Conservation (phyloP, 1,140 invertebrate genomes). For the Thalassaphorura encarpata region DNA sequence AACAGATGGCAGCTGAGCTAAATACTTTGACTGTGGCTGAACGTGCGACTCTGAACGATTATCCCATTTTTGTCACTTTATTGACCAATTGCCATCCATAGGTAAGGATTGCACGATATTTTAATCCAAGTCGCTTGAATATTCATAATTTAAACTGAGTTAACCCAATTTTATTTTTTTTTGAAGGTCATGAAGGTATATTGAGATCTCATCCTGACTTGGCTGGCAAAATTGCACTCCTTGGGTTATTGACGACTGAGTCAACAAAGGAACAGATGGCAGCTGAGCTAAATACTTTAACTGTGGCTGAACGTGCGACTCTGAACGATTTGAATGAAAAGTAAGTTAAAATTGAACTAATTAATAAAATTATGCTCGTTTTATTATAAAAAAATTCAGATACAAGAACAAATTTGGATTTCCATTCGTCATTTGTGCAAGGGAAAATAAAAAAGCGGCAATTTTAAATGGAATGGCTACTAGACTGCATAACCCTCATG, state of each 20-base stretch:
- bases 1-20: slow-evolving; percentile 50
- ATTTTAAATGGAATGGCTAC: slow-evolving; percentile 48
- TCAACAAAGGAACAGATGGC: slow-evolving; percentile 48
- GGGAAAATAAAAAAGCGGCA: slow-evolving; percentile 51
- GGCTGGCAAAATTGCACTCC: slow-evolving; percentile 47
- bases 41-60: slow-evolving; percentile 12
- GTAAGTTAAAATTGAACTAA: slow-evolving; percentile 35
- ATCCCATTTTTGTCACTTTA: slow-evolving; percentile 44
- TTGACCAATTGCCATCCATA: slow-evolving; percentile 44
- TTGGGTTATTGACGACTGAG: slow-evolving; percentile 47
- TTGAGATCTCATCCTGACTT: slow-evolving; percentile 53
- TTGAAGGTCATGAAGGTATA: slow-evolving; percentile 46
- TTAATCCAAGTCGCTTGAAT: too few relatives aligned
- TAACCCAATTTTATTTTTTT: slow-evolving; percentile 4
- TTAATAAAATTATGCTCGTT: not conserved
- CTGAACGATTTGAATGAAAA: slow-evolving; percentile 45
- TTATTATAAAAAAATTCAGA: slow-evolving; percentile 34
- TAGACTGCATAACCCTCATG: slow-evolving; percentile 45
- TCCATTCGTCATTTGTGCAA: slow-evolving; percentile 58
- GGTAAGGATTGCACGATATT: slow-evolving; percentile 39
- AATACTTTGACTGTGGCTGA: slow-evolving; percentile 44
- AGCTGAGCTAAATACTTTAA: slow-evolving; percentile 47
- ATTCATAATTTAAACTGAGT: not conserved
- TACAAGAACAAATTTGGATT: slow-evolving; percentile 58
- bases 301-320: slow-evolving; percentile 42